Evolutionary conservation across 2,797 vertebrate species (phyloP), one percentile per base, ranked within the genome.

Genomic region (Enteromius anoplus): DNA sequence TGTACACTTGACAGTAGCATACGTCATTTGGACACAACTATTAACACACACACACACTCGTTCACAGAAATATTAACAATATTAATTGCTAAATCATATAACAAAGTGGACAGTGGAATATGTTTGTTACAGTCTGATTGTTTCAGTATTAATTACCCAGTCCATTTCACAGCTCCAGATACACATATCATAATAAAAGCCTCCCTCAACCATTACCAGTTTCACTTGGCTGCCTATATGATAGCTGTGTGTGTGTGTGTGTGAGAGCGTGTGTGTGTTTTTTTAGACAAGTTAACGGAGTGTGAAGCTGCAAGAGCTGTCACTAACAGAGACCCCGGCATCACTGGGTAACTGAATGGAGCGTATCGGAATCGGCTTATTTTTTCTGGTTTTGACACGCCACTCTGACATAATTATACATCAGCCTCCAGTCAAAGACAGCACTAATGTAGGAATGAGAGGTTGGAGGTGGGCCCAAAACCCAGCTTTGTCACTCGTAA

Each of bases 201-300:
- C 58, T 58, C 78, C 58, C 49, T 80, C 64, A 64, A 77, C 80
- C 71, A 76, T 82, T 78, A 77, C 58, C 60, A 75, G 78, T 80
- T 78, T 83, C 82, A 32, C 81, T 79, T 83, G 77, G 73, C 77
- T 75, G 73, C 72, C 78, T 75, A 70, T 68, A 51, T 83, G 78
- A 85, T 80, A 62, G 51, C 71, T 58, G 51, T 82, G 58, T 76
- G 80, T 51, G 42, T 79, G 66, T 84, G 75, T 55, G 60, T 5
- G 14, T 1, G 55, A 1, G 53, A 0, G 12, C 0, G 21, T 81
- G 71, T 82, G 80, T 66, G 40, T 81, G n/a, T n/a, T n/a, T 37
- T 82, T 76, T 58, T 76, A 77, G 78, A 80, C 79, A 68, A 82
- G 83, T 85, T 87, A 85, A 79, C 80, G 29, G 80, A 70, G 79